Evolutionary conservation across 37 sponge, comb jelly and placozoan species (phyloP).

Genomic region (Geodia barretti): DNA sequence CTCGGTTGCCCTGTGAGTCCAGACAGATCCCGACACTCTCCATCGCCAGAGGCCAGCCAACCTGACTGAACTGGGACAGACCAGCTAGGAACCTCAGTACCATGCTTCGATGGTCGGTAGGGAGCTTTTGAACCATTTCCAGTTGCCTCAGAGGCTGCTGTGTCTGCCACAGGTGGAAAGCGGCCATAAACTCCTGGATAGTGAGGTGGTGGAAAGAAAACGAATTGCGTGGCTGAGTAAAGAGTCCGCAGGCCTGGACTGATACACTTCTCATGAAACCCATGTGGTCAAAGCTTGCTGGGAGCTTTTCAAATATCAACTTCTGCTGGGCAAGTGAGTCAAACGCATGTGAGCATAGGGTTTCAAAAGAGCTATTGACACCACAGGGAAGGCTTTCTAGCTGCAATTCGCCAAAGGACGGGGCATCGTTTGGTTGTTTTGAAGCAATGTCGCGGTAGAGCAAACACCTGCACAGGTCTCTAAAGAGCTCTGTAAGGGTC

Average conservation of each 20-base stretch:
- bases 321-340: slow-evolving; percentile 20
- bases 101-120: not conserved
- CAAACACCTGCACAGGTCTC: slow-evolving; percentile 1
- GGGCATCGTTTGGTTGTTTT: not conserved
- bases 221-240: not conserved
- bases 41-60: not conserved
- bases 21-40: not conserved
- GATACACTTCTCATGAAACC: slow-evolving; percentile 32
- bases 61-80: not conserved
- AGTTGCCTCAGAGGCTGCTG: not conserved
- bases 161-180: slow-evolving; percentile 20
- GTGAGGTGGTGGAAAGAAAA: slow-evolving; percentile 54
- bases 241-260: not conserved
- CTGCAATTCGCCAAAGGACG: not conserved
- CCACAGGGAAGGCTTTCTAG: slow-evolving; percentile 13
- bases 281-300: slow-evolving; percentile 12
- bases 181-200: slow-evolving; percentile 58
- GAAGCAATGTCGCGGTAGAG: slow-evolving; percentile 7
- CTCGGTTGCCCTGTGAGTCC: not conserved
- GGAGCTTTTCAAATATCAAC: slow-evolving; percentile 24
- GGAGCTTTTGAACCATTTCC: slow-evolving; percentile 8
- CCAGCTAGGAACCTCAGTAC: slow-evolving; percentile 40
- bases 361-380: not conserved
- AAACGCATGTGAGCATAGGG: slow-evolving; percentile 20
- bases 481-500: slow-evolving; percentile 33